Base-by-base conservation (phyloP, 1,140 invertebrate genomes). In the Apis dorsata region DNA sequence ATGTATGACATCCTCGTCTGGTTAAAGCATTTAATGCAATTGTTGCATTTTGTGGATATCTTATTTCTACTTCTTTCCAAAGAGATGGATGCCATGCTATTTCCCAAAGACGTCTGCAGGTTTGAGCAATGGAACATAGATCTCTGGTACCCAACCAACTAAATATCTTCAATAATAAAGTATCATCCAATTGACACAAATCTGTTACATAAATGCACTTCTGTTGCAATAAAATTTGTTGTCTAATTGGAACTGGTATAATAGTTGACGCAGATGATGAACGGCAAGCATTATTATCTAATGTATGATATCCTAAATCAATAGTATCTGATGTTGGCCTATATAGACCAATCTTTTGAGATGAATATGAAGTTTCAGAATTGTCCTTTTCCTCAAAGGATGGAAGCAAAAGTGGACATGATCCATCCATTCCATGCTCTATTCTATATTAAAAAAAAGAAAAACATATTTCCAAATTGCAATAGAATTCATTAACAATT, bases 51-150 rank as follows among this genome's bases (percentile, higher is more conserved):
- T 91, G 96, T 89, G 88, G 96, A 92, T 91, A 96, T 89, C 82
- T 96, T 94, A 93, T 95, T 95, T 91, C 96, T 94, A 89, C 97
- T 91, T 77, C 96, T 95, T 90, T 95, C 97, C 97, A 98, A 2
- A 98, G 93, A 3, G 94, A 93, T 9, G 97, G 97, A 19, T 96
- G 96, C 97, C 97, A 98, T 21, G 96, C 97, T 34, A 98, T 95
- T 66, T 96, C 94, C 91, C 97, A 97, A 94, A 98, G 98, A 49
- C 97, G 94, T 19, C 96, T 94, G 89, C 97, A 98, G 0, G 98
- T 98, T 17, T 97, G 95, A 0, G 97, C 96, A 91, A 97, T 95
- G 28, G 95, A 95, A 88, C 97, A 97, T 57, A 98, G 92, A 81
- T 98, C 97, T 79, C 96, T 96, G 68, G 97, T 97, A 85, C 96